These are phyloP conservation scores for Fundulus diaphanus DNA, from an alignment of 2,797 vertebrate genomes.

Conservation along the genomic window DNA sequence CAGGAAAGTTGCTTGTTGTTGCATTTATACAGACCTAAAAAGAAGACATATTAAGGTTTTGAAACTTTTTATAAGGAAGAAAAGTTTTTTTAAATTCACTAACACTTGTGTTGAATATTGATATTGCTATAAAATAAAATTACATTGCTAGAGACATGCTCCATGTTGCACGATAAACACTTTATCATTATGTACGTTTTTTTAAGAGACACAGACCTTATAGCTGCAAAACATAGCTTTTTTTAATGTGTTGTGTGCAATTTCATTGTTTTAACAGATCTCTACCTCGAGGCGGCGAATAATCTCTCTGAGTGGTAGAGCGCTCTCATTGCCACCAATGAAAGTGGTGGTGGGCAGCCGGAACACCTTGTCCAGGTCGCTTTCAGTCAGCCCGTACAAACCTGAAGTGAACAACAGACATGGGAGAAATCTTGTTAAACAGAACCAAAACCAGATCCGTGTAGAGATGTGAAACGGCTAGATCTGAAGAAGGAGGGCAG, in stretches of 20 bases:
- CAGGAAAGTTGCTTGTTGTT: too few species aligned
- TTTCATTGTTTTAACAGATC: not conserved
- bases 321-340: conserved; percentile 89
- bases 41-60: too few species aligned
- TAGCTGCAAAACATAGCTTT: not conserved
- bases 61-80: too few species aligned
- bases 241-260: not conserved
- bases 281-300: conserved; percentile 92
- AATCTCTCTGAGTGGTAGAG: conserved; percentile 90
- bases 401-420: conserved; percentile 70
- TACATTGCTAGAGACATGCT: not conserved
- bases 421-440: not conserved
- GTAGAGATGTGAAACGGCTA: not conserved
- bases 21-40: too few species aligned
- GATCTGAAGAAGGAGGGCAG: not conserved
- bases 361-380: conserved; percentile 93
- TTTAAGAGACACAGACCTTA: not conserved
- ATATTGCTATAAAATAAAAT: not conserved
- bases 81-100: too few species aligned
- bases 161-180: too few species aligned
- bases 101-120: too few species aligned
- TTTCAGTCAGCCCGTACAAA: conserved; percentile 89
- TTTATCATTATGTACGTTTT: too few species aligned
- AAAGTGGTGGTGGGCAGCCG: conserved; percentile 93
- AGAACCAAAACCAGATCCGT: not conserved